Conservation (phyloP, 2,797 vertebrate species). For the Spizella passerina region DNA sequence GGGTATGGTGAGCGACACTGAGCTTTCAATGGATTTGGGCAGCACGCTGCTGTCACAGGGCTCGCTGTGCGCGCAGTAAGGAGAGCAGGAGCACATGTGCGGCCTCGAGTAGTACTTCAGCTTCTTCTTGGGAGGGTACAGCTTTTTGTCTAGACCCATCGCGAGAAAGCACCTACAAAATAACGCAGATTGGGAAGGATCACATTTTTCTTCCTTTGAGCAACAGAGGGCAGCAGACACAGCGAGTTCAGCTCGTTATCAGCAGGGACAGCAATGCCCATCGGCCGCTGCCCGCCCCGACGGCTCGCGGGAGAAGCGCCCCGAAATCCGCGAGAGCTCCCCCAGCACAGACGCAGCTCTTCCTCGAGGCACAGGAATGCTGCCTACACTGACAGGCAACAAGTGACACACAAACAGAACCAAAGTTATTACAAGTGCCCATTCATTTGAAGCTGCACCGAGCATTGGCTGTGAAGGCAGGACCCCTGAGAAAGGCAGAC, state of each 20-base stretch:
- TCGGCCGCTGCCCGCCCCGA: not conserved
- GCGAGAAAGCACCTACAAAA: constrained; percentile 88
- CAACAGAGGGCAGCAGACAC: not conserved
- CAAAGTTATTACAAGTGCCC: not conserved
- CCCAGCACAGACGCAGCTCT: not conserved
- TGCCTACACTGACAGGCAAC: not conserved
- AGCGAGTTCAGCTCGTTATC: not conserved
- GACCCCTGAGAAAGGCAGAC: not conserved
- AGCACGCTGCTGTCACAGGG: not conserved
- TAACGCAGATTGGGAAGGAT: not conserved
- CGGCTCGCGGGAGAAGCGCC: not conserved
- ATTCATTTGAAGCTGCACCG: not conserved
- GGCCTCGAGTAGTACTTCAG: constrained; percentile 12
- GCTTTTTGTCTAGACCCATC: constrained; percentile 89
- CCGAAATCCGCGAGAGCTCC: not conserved
- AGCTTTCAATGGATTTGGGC: not conserved
- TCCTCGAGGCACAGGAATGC: not conserved
- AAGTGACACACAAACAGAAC: not conserved
- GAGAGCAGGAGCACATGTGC: not conserved
- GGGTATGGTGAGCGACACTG: not conserved
- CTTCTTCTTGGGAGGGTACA: constrained; percentile 79
- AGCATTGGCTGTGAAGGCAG: not conserved
- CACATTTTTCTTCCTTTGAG: not conserved
- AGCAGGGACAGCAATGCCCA: not conserved
- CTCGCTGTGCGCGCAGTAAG: not conserved